Evolutionary conservation across 2,888 invertebrate genomes (phyloP).

Genomic region (Ennomos erosarius): DNA sequence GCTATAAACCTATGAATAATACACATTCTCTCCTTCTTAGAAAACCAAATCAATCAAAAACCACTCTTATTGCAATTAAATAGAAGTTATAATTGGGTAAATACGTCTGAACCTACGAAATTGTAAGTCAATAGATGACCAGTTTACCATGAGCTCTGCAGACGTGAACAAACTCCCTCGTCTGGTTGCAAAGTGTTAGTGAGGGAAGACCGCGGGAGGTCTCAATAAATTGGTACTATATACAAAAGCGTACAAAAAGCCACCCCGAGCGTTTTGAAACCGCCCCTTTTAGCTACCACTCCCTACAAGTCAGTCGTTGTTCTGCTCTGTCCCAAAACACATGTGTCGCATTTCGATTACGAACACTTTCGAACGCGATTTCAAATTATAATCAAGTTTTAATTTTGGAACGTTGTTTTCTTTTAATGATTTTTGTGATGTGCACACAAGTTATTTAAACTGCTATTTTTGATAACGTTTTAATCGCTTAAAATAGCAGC

Average conservation of each 20-base stretch:
- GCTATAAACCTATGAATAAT: slow-evolving; percentile 51
- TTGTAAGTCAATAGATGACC: slow-evolving; percentile 58
- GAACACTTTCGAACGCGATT: slow-evolving; percentile 21
- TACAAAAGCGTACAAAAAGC: slow-evolving; percentile 77
- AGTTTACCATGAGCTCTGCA: slow-evolving; percentile 46
- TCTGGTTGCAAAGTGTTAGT: slow-evolving; percentile 24
- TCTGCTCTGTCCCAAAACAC: slow-evolving; percentile 46
- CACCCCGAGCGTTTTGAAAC: slow-evolving; percentile 61
- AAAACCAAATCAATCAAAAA: slow-evolving; percentile 29
- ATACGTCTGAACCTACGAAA: slow-evolving; percentile 36
- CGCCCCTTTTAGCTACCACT: slow-evolving; percentile 77
- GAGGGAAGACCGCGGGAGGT: slow-evolving; percentile 46
- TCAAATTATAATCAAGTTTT: slow-evolving; percentile 32
- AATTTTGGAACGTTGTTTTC: slow-evolving; percentile 16
- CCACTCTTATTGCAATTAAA: slow-evolving; percentile 21
- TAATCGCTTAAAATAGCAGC: slow-evolving; percentile 25
- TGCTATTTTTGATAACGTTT: slow-evolving; percentile 4
- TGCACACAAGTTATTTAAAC: slow-evolving; percentile 15
- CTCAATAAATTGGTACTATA: slow-evolving; percentile 51
- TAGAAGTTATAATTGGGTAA: slow-evolving; percentile 36
- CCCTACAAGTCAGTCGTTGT: slow-evolving; percentile 69
- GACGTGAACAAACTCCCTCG: slow-evolving; percentile 3
- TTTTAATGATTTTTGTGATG: slow-evolving; percentile 24
- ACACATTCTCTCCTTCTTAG: slow-evolving; percentile 42
- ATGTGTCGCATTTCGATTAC: slow-evolving; percentile 34